Percentiles rank a stretch among this genome's conserved stretches.
Evolutionary conservation across 2,888 invertebrate species (phyloP).

Genomic region (Caenorhabditis imperialis): DNA sequence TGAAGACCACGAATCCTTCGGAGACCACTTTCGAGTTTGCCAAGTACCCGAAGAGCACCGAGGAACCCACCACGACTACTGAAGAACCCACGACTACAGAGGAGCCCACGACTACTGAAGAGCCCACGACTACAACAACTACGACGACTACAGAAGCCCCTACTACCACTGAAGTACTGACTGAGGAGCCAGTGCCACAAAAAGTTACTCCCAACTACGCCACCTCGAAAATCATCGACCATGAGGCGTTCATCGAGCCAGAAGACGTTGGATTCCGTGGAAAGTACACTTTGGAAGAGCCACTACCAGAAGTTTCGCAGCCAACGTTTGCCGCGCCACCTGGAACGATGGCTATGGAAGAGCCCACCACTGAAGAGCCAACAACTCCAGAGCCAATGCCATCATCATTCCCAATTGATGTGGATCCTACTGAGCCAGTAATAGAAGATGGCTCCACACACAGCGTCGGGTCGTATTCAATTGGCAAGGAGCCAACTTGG

Average conservation of each 20-base stretch:
- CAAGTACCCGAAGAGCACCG: slow-evolving; percentile 36
- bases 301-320: slow-evolving; percentile 36
- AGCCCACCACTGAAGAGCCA: slow-evolving; percentile 5
- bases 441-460: slow-evolving; percentile 26
- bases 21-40: slow-evolving; percentile 36
- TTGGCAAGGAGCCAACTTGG: slow-evolving; percentile 44
- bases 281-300: slow-evolving; percentile 40
- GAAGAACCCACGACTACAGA: slow-evolving; percentile 14
- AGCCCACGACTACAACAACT: slow-evolving; percentile 23
- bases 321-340: slow-evolving; percentile 36
- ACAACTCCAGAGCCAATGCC: slow-evolving; percentile 5
- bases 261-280: slow-evolving; percentile 33
- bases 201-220: slow-evolving; percentile 33
- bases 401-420: slow-evolving; percentile 32
- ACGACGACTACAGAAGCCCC: slow-evolving; percentile 26
- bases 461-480: slow-evolving; percentile 52
- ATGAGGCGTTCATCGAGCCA: slow-evolving; percentile 31
- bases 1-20: slow-evolving; percentile 23
- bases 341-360: slow-evolving; percentile 8
- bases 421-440: slow-evolving; percentile 8
- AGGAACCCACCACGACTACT: slow-evolving; percentile 18
- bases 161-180: slow-evolving; percentile 12
- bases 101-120: slow-evolving; percentile 9
- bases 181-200: slow-evolving; percentile 18
- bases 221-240: slow-evolving; percentile 18